Percentiles rank a stretch among this genome's conserved stretches.
These are phyloP conservation scores for Drosophila rufa DNA, from an alignment of 1,140 invertebrate genomes.

Conservation along the genomic window DNA sequence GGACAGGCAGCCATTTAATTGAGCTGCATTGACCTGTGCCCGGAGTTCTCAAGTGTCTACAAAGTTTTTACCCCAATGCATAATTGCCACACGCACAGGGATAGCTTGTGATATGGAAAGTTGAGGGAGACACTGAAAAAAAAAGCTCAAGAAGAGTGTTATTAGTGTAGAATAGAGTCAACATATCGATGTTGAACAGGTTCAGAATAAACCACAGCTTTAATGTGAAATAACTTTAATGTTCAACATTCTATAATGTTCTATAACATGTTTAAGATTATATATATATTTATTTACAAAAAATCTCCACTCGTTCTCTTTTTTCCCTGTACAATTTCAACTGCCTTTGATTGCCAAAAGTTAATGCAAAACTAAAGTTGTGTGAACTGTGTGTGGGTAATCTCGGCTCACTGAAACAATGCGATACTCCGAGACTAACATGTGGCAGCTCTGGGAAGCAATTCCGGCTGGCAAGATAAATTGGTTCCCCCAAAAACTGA, in stretches of 20 bases:
- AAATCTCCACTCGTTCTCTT: no score
- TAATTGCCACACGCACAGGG: slow-evolving; percentile 50
- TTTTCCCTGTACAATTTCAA: slow-evolving; percentile 1
- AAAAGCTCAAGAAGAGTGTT: neutral
- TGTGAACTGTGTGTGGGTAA: slow-evolving; percentile 34
- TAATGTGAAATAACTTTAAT: no score
- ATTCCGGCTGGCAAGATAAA: slow-evolving; percentile 32
- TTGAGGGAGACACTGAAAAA: neutral
- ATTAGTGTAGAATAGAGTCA: no score
- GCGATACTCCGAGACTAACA: slow-evolving; percentile 23
- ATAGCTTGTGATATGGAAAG: neutral
- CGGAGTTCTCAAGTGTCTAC: slow-evolving; percentile 60
- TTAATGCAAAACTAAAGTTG: slow-evolving; percentile 41
- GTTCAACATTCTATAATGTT: no score
- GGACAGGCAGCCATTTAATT: slow-evolving; percentile 61
- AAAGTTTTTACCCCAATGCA: slow-evolving; percentile 53
- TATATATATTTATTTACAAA: no score
- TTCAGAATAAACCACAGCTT: no score
- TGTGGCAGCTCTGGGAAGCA: slow-evolving; percentile 24
- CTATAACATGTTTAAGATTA: no score
- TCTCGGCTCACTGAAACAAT: slow-evolving; percentile 25
- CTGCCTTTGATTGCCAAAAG: slow-evolving; percentile 6
- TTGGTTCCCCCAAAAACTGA: slow-evolving; percentile 20
- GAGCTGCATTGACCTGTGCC: slow-evolving; percentile 66
- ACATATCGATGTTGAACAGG: no score